Evolutionary conservation across 2,797 vertebrate species (phyloP).

Genomic region (Enteromius viviparus): DNA sequence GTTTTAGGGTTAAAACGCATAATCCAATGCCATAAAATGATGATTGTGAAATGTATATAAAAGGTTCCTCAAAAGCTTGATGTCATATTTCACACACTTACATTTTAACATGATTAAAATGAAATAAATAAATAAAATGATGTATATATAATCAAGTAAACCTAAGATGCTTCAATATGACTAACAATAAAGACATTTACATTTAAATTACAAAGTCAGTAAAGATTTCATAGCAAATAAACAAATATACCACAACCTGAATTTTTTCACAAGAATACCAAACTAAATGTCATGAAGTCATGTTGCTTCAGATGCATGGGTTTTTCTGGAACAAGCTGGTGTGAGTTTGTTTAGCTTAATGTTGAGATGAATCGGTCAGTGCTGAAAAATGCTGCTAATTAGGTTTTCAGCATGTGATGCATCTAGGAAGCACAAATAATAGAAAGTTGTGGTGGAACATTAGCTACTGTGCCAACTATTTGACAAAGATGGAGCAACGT

Average conservation of each 20-base stretch:
- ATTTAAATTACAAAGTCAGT: neutral
- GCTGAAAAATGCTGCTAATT: conserved; percentile 47
- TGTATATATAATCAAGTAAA: neutral
- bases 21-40: neutral
- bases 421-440: conserved; percentile 44
- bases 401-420: conserved; percentile 56
- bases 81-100: neutral
- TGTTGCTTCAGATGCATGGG: conserved; percentile 24
- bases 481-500: conserved; percentile 53
- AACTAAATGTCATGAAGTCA: conserved; percentile 2
- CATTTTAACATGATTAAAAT: neutral
- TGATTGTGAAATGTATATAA: neutral
- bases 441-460: conserved; percentile 17
- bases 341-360: conserved; percentile 23
- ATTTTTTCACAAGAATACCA: no score
- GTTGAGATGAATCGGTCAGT: conserved; percentile 44
- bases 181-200: neutral
- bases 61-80: neutral
- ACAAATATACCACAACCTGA: no score
- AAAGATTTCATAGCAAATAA: neutral
- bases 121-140: no score
- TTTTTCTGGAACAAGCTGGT: conserved; percentile 20
- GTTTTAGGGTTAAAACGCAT: neutral
- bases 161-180: neutral
- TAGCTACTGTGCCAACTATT: conserved; percentile 48